Percentiles rank a stretch among this genome's conserved stretches.
Evolutionary conservation across 2,888 invertebrate genomes (phyloP).

Genomic region (Cylloceria caligata): DNA sequence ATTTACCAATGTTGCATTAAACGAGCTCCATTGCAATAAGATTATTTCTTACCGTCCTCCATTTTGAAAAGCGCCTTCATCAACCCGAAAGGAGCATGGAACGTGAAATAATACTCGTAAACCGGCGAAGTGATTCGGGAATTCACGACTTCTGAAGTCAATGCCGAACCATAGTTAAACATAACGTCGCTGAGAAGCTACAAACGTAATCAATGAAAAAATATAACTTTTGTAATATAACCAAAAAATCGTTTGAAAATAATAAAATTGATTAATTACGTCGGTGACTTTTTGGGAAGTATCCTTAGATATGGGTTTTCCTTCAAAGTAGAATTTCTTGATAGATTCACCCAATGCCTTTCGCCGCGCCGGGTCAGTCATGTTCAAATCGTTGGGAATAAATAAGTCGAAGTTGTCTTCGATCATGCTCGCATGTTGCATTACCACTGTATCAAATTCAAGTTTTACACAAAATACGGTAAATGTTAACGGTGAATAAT

Average conservation of each 20-base stretch:
- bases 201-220: conserved; percentile 44
- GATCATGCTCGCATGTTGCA: conserved; percentile 73
- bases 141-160: conserved; percentile 76
- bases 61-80: conserved; percentile 76
- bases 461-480: background rate
- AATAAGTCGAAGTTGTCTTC: conserved; percentile 78
- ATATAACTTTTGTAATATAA: conserved; percentile 12
- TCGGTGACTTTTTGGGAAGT: conserved; percentile 67
- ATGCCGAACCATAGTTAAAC: conserved; percentile 69
- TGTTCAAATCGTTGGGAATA: conserved; percentile 78
- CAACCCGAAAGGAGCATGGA: conserved; percentile 75
- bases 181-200: conserved; percentile 77
- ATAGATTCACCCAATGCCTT: conserved; percentile 73
- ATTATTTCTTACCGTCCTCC: conserved; percentile 70
- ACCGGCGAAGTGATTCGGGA: conserved; percentile 75
- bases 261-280: conserved; percentile 38
- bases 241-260: conserved; percentile 22
- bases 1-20: conserved; percentile 5
- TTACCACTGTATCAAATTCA: conserved; percentile 65
- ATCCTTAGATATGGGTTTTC: conserved; percentile 75
- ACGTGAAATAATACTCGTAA: conserved; percentile 78
- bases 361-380: conserved; percentile 73
- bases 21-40: background rate
- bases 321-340: conserved; percentile 78
- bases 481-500: no score